Conservation (phyloP, 2,797 vertebrate species). For the Sphenodon punctatus region DNA sequence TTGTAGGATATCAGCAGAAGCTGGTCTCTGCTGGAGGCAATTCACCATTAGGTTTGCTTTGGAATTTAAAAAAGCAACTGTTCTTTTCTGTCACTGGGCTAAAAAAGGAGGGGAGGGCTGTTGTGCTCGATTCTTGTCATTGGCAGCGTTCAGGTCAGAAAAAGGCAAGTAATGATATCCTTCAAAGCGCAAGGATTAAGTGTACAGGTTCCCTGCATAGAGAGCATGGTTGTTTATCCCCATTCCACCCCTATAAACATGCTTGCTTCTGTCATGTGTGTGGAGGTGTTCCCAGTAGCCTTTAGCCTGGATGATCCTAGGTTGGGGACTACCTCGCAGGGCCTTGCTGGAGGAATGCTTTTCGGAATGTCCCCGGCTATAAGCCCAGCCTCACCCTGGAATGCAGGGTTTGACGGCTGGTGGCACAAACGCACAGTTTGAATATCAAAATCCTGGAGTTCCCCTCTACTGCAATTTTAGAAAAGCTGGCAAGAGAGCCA, state of each 20-base stretch:
- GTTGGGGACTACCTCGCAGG: constrained; percentile 56
- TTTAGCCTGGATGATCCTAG: constrained; percentile 18
- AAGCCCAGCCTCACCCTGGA: constrained; percentile 61
- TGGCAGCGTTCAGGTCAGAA: not conserved
- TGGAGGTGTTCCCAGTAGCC: not conserved
- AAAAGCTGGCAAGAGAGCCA: constrained; percentile 22
- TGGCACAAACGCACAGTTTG: constrained; percentile 29
- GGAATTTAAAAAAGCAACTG: constrained; percentile 12
- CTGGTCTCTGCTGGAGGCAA: not conserved
- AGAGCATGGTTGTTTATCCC: not conserved
- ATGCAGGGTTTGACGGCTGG: constrained; percentile 56
- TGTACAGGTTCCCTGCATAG: not conserved
- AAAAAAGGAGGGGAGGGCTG: not conserved
- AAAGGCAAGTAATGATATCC: not conserved
- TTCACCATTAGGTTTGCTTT: not conserved
- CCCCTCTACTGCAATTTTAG: constrained; percentile 38
- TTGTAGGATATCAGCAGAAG: not conserved
- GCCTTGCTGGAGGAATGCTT: constrained; percentile 53
- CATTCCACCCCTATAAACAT: not conserved
- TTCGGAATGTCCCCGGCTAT: constrained; percentile 65
- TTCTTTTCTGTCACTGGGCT: not conserved
- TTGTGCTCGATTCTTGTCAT: not conserved
- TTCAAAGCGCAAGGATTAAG: not conserved
- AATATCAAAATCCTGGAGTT: constrained; percentile 52
- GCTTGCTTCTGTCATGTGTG: not conserved